phyloP scores from a whole-genome alignment of 1,140 invertebrate species.

The Drosophila azteca region DNA sequence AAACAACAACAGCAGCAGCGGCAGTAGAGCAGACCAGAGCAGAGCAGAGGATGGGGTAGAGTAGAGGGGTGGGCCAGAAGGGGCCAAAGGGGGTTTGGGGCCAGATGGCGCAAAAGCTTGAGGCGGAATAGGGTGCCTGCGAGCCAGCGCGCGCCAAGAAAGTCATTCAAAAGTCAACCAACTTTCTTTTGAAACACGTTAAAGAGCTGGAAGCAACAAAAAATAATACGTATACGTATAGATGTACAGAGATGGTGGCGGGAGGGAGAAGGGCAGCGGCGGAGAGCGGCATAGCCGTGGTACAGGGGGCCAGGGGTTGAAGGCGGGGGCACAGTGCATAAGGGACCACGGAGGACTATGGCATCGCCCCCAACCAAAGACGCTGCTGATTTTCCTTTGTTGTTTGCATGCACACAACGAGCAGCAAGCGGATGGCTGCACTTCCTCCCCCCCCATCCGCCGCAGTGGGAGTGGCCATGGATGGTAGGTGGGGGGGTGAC shows the following conservation, averaged over 20 bases:
- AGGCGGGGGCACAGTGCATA: not conserved
- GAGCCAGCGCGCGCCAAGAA: slow-evolving; percentile 62
- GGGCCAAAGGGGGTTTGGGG: not conserved
- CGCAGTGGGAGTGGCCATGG: slow-evolving; percentile 6
- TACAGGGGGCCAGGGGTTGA: not conserved
- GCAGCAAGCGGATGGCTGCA: slow-evolving; percentile 41
- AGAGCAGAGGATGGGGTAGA: no score
- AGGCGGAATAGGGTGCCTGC: slow-evolving; percentile 9
- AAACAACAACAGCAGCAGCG: slow-evolving; percentile 55
- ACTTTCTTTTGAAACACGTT: slow-evolving; percentile 82
- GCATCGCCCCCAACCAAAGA: slow-evolving; percentile 57
- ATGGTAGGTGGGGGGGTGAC: slow-evolving; percentile 11
- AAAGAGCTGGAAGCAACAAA: slow-evolving; percentile 52
- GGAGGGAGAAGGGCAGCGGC: not conserved
- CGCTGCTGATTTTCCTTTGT: slow-evolving; percentile 79
- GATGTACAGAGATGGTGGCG: not conserved
- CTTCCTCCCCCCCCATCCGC: slow-evolving; percentile 5
- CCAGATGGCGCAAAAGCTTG: not conserved
- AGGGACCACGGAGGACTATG: slow-evolving; percentile 20
- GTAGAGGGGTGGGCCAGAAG: not conserved
- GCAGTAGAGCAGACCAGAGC: slow-evolving; percentile 2
- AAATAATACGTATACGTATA: slow-evolving; percentile 37
- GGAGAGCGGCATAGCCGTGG: not conserved
- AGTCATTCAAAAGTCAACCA: slow-evolving; percentile 83
- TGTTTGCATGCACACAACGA: slow-evolving; percentile 75